Evolutionary conservation across 2,888 invertebrate species (phyloP).

Genomic region (Tortricodes alternella): DNA sequence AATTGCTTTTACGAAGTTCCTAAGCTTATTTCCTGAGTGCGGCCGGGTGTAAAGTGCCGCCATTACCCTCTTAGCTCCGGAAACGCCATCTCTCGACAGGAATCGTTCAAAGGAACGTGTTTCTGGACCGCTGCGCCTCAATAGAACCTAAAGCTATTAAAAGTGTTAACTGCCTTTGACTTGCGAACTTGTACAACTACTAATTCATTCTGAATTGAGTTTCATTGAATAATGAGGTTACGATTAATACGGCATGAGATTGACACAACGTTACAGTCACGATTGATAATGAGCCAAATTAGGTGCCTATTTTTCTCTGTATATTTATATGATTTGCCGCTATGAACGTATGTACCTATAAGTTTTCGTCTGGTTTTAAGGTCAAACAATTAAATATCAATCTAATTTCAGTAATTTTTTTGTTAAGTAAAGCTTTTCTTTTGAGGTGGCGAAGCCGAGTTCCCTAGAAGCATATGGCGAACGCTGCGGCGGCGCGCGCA

Average conservation of each 20-base stretch:
- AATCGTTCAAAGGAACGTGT: conserved; percentile 68
- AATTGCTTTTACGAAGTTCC: conserved; percentile 82
- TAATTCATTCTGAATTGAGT: not conserved
- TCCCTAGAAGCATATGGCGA: no score
- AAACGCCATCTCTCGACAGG: conserved; percentile 54
- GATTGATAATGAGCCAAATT: no score
- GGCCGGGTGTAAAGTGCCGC: conserved; percentile 78
- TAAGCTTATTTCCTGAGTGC: conserved; percentile 81
- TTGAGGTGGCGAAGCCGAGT: no score
- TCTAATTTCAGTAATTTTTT: no score
- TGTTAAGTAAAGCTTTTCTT: no score
- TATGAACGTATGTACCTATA: no score
- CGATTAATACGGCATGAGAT: not conserved
- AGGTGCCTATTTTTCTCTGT: no score
- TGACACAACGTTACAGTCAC: no score
- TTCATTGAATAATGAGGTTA: not conserved
- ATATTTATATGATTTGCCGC: no score
- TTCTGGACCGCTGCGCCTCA: conserved; percentile 67
- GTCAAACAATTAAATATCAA: no score
- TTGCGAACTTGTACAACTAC: conserved; percentile 5
- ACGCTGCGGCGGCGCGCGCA: conserved; percentile 50
- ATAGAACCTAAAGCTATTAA: conserved; percentile 53
- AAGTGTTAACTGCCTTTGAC: conserved; percentile 30
- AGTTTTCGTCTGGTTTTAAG: no score
- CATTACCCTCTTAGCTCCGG: conserved; percentile 63